Evolutionary conservation across 2,113 vertebrate genomes (phyloP).

Genomic region (Myrmophylax atrothorax): DNA sequence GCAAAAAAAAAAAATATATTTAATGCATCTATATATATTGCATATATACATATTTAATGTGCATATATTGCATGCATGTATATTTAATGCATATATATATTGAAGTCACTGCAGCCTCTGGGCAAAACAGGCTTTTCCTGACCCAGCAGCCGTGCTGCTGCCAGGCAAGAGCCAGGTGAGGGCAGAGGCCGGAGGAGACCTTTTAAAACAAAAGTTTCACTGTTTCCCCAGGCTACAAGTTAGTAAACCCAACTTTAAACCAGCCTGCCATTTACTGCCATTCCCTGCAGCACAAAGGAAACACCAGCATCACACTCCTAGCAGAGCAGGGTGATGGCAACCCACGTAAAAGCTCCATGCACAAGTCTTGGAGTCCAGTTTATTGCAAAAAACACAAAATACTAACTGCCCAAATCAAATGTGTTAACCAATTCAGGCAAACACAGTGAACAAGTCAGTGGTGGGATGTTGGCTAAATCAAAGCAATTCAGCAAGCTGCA

Average conservation of each 20-base stretch:
- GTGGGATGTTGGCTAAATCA: rapidly evolving
- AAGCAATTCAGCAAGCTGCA: background rate
- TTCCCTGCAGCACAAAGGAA: background rate
- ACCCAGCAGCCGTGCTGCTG: background rate
- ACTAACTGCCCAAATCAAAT: background rate
- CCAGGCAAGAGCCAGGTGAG: background rate
- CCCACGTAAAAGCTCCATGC: rapidly evolving
- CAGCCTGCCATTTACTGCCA: background rate
- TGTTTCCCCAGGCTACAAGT: background rate
- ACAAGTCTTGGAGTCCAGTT: background rate
- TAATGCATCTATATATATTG: background rate
- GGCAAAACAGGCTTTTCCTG: constrained; percentile 17
- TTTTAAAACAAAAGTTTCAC: background rate
- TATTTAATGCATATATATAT: background rate
- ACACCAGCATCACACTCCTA: rapidly evolving
- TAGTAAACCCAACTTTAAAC: background rate
- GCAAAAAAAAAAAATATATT: background rate
- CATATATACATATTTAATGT: background rate
- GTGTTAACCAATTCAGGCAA: background rate
- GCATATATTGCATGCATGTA: background rate
- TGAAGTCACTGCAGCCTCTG: background rate
- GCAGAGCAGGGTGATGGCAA: rapidly evolving
- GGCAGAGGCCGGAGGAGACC: background rate
- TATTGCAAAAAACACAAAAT: background rate
- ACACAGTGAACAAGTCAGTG: rapidly evolving